These are phyloP conservation scores for Andrena dorsata DNA, from an alignment of 2,888 invertebrate genomes.

Conservation along the genomic window DNA sequence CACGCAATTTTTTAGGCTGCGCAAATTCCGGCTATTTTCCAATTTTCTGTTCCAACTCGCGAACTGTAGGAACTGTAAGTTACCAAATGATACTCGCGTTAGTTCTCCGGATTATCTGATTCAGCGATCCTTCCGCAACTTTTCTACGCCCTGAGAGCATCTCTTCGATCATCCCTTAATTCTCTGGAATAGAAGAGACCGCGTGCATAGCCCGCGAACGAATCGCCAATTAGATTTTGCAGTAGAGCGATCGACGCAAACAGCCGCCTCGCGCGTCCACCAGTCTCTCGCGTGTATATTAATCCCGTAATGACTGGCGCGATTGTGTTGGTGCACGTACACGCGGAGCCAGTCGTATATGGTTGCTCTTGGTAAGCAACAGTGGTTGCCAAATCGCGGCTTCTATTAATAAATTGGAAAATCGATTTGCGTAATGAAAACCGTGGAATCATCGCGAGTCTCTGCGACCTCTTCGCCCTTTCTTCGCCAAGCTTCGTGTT, in stretches of 20 bases:
- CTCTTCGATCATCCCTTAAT: too few relatives aligned
- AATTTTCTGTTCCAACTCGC: too few relatives aligned
- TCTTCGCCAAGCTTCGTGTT: neutral
- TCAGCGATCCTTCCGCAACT: too few relatives aligned
- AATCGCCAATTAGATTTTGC: conserved; percentile 26
- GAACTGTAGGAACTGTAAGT: too few relatives aligned
- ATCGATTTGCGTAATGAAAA: conserved; percentile 77
- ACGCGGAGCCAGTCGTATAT: conserved; percentile 74
- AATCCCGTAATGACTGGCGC: conserved; percentile 54
- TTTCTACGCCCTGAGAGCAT: too few relatives aligned
- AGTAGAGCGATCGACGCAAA: conserved; percentile 9
- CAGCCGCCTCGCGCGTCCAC: conserved; percentile 1
- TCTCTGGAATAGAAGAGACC: conserved; percentile 66
- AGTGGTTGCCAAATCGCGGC: conserved; percentile 82
- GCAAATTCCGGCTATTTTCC: too few relatives aligned
- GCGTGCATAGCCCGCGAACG: conserved; percentile 14
- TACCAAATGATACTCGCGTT: too few relatives aligned
- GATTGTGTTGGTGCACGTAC: conserved; percentile 18
- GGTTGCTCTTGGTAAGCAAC: conserved; percentile 82
- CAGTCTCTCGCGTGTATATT: conserved; percentile 35
- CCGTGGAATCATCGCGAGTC: conserved; percentile 13
- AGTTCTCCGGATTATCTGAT: too few relatives aligned
- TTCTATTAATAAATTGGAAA: conserved; percentile 81
- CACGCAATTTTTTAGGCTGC: too few relatives aligned
- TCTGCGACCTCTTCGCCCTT: conserved; percentile 5